Percentiles rank a stretch among this genome's conserved stretches.
Evolutionary conservation across 2,113 vertebrate genomes (phyloP).

Genomic region (Brachionichthys hirsutus): DNA sequence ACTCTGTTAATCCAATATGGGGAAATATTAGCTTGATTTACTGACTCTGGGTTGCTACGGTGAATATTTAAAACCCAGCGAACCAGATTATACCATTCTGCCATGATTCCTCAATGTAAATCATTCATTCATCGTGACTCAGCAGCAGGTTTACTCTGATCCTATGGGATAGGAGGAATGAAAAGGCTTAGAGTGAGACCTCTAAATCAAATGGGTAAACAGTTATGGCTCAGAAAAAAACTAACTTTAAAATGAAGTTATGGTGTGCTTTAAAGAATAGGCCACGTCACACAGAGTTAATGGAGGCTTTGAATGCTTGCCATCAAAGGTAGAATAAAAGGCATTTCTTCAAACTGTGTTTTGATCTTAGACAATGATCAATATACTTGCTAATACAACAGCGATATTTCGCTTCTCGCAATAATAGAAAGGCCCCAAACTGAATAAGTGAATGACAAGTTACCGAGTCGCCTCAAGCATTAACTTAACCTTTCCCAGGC

Average conservation of each 20-base stretch:
- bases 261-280: too few relatives aligned
- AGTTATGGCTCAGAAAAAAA: too few relatives aligned
- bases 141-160: constrained; percentile 19
- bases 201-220: not conserved
- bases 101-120: constrained; percentile 1
- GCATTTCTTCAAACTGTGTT: not conserved
- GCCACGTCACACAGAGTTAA: too few relatives aligned
- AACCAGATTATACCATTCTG: not conserved
- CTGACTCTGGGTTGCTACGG: not conserved
- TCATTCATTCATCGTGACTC: constrained; percentile 15
- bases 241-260: too few relatives aligned
- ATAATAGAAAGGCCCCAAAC: too few relatives aligned
- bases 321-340: too few relatives aligned
- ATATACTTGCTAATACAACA: not conserved
- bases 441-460: too few relatives aligned
- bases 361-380: not conserved
- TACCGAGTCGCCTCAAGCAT: too few relatives aligned
- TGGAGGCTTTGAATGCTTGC: too few relatives aligned
- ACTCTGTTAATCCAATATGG: not conserved
- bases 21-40: not conserved
- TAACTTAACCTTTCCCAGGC: not conserved
- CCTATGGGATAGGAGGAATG: not conserved
- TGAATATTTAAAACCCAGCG: not conserved
- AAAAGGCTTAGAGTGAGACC: not conserved
- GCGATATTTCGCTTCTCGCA: too few relatives aligned